phyloP scores from a whole-genome alignment of 2,888 invertebrate genomes.

The Emmelina monodactyla region DNA sequence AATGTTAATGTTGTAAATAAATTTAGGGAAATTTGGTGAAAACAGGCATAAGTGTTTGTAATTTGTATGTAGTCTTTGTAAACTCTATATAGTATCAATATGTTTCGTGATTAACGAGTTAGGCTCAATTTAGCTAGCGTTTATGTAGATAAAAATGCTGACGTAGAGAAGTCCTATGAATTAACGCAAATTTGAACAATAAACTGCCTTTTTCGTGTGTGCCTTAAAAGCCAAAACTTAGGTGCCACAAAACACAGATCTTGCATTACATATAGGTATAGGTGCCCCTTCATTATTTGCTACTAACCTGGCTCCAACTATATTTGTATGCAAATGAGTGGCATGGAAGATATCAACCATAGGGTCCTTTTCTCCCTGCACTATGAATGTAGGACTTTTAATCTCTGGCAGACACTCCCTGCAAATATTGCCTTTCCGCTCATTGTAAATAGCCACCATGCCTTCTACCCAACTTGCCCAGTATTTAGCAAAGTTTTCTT shows the following conservation, averaged over 20 bases:
- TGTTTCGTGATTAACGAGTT: no score
- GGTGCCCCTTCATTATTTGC: slow-evolving; percentile 7
- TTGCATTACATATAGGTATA: background rate
- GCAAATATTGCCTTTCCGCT: slow-evolving; percentile 71
- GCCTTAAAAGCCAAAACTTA: background rate
- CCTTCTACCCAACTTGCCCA: slow-evolving; percentile 74
- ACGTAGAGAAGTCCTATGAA: background rate
- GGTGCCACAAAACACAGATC: background rate
- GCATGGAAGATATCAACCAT: slow-evolving; percentile 79
- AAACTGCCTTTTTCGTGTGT: no score
- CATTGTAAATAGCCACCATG: slow-evolving; percentile 43
- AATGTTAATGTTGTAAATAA: no score
- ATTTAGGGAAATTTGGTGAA: no score
- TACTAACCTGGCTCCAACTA: slow-evolving; percentile 71
- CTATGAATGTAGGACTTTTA: slow-evolving; percentile 77
- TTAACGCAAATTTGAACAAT: background rate
- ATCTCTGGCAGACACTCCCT: slow-evolving; percentile 70
- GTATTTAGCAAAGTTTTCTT: slow-evolving; percentile 66
- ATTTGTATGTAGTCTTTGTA: no score
- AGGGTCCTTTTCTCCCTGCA: slow-evolving; percentile 86
- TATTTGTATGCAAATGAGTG: slow-evolving; percentile 72
- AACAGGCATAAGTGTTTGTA: no score
- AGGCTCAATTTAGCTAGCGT: no score
- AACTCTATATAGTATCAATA: no score
- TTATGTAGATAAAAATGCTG: background rate